A percentile compares a stretch with the other conserved stretches of the same genome.
Evolutionary conservation across 2,797 vertebrate species (phyloP).

Genomic region (Apogon talboti): DNA sequence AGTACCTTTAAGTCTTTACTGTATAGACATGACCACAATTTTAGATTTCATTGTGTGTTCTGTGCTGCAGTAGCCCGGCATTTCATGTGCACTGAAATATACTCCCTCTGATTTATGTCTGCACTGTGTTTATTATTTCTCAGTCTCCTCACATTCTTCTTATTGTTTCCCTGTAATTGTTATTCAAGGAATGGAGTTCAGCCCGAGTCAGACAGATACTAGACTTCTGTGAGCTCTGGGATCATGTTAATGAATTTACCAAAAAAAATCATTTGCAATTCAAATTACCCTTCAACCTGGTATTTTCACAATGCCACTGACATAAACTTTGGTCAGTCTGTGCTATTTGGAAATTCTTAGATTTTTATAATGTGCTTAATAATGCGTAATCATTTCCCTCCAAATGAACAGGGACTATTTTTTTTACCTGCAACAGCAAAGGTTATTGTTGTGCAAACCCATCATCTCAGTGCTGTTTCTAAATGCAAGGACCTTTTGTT

Average conservation of each 20-base stretch:
- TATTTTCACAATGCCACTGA: slow-evolving; percentile 3
- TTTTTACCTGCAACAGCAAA: slow-evolving; percentile 15
- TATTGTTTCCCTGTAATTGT: slow-evolving; percentile 13
- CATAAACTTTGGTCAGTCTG: background rate
- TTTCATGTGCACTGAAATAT: no score
- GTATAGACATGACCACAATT: no score
- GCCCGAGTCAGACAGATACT: slow-evolving; percentile 1
- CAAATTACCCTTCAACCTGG: slow-evolving; percentile 21
- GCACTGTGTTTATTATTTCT: background rate
- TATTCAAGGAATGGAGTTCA: slow-evolving; percentile 1
- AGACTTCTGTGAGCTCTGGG: background rate
- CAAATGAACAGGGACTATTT: slow-evolving; percentile 12
- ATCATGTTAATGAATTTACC: slow-evolving; percentile 12
- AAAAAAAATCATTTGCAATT: background rate
- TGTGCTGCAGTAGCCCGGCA: no score
- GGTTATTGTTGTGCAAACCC: background rate
- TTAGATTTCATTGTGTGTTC: no score
- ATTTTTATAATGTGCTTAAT: no score
- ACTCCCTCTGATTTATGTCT: background rate
- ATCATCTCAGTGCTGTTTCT: background rate
- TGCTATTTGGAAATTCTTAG: background rate
- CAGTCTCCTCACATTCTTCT: slow-evolving; percentile 20
- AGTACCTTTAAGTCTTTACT: no score
- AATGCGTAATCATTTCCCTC: slow-evolving; percentile 2
- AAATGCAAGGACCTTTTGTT: background rate